Percentiles rank a stretch among this genome's conserved stretches.
phyloP scores from a whole-genome alignment of 1,140 invertebrate genomes.

The Neodiprion fabricii region DNA sequence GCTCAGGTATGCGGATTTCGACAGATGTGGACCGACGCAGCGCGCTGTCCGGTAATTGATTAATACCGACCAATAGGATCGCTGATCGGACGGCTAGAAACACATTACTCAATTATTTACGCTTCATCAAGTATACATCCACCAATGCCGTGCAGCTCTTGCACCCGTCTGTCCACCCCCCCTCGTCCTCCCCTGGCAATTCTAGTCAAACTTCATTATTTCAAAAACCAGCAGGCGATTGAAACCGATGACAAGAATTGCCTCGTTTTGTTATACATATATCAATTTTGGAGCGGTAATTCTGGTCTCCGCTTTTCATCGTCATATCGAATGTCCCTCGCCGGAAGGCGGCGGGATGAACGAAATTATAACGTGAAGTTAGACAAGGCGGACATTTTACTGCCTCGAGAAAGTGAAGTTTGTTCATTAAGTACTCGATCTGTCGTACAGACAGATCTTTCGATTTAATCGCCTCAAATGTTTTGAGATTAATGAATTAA shows the following conservation, averaged over 20 bases:
- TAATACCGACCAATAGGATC: conserved; percentile 63
- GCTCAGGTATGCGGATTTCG: not conserved
- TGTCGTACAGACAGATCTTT: too few species aligned
- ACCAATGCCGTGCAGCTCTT: conserved; percentile 19
- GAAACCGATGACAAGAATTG: not conserved
- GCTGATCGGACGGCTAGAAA: conserved; percentile 60
- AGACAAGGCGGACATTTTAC: too few species aligned
- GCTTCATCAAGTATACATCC: conserved; percentile 65
- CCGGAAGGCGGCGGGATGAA: too few species aligned
- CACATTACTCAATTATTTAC: conserved; percentile 65
- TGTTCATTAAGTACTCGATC: too few species aligned
- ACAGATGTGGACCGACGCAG: conserved; percentile 41
- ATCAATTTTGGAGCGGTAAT: too few species aligned
- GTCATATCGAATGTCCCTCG: too few species aligned
- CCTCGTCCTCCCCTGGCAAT: not conserved
- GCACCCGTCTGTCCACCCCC: not conserved
- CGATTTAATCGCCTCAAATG: too few species aligned
- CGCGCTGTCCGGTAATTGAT: conserved; percentile 61
- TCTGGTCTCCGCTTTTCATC: too few species aligned
- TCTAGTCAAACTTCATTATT: conserved; percentile 3
- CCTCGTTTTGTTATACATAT: too few species aligned
- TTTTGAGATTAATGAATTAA: too few species aligned
- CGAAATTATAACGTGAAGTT: too few species aligned
- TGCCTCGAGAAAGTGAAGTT: too few species aligned
- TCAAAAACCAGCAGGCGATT: not conserved